phyloP scores from a whole-genome alignment of 2,797 vertebrate species.

The Tamandua tetradactyla region DNA sequence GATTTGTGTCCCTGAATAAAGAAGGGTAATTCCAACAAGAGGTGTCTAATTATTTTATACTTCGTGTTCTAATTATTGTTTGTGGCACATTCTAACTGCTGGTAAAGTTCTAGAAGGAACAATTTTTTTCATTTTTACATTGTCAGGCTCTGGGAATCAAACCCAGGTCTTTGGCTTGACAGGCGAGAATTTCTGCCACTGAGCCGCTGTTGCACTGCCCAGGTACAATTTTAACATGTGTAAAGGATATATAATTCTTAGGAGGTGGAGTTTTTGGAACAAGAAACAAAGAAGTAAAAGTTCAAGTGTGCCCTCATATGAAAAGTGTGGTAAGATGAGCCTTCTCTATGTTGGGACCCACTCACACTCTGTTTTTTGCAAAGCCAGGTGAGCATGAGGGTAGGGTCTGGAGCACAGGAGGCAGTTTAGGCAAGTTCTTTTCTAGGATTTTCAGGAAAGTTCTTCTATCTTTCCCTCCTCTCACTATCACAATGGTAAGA shows the following conservation, averaged over 20 bases:
- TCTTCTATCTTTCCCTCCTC: not conserved
- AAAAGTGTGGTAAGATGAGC: not conserved
- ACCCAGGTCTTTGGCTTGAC: no score
- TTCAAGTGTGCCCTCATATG: not conserved
- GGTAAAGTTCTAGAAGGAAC: conserved; percentile 33
- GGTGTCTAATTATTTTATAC: conserved; percentile 24
- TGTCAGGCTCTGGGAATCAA: no score
- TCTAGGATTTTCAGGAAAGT: not conserved
- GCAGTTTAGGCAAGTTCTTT: not conserved
- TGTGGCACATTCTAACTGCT: conserved; percentile 24
- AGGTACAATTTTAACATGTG: not conserved
- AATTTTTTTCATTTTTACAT: no score
- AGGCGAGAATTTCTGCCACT: no score
- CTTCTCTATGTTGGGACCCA: not conserved
- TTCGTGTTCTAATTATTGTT: conserved; percentile 41
- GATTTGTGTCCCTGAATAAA: conserved; percentile 21
- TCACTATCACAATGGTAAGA: conserved; percentile 20
- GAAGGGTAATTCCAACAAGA: conserved; percentile 32
- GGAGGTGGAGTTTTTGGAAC: not conserved
- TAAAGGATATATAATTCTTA: conserved; percentile 32
- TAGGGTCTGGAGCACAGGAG: no score
- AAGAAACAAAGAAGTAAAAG: conserved; percentile 14
- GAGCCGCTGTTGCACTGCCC: no score
- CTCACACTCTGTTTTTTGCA: not conserved
- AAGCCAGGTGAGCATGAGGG: not conserved